Percentiles rank a stretch among this genome's conserved stretches.
Evolutionary conservation across 2,888 invertebrate genomes (phyloP).

Genomic region (Drosophila phalerata): DNA sequence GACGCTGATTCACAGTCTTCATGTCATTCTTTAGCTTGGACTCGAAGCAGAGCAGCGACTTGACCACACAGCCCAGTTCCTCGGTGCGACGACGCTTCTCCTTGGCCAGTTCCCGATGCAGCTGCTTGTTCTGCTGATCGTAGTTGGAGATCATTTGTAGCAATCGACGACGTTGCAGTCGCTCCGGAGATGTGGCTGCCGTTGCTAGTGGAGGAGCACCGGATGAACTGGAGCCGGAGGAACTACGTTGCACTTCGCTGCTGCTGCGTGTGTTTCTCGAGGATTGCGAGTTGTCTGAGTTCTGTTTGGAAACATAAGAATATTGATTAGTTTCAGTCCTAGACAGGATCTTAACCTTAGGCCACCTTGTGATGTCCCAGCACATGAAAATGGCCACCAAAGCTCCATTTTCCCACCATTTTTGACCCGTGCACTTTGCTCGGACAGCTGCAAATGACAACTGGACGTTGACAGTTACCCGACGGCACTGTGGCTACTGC

Average conservation of each 20-base stretch:
- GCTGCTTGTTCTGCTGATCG: constrained; percentile 83
- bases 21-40: constrained; percentile 85
- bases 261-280: constrained; percentile 70
- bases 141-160: constrained; percentile 83
- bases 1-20: constrained; percentile 83
- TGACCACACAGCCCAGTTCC: constrained; percentile 84
- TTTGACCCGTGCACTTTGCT: constrained; percentile 22
- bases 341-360: neutral
- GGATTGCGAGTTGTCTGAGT: constrained; percentile 81
- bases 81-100: constrained; percentile 84
- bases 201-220: constrained; percentile 52
- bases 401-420: constrained; percentile 58
- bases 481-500: constrained; percentile 19
- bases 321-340: neutral
- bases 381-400: constrained; percentile 53
- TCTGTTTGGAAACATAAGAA: constrained; percentile 50
- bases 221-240: constrained; percentile 76
- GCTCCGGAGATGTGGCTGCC: constrained; percentile 59
- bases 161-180: constrained; percentile 79
- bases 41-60: constrained; percentile 84
- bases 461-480: constrained; percentile 35
- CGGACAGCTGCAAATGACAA: constrained; percentile 42
- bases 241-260: constrained; percentile 77
- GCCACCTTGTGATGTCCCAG: constrained; percentile 52
- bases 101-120: constrained; percentile 84